Percentiles rank a stretch among this genome's conserved stretches.
Conservation (phyloP, 2,113 vertebrate species). For the Lynx canadensis region DNA sequence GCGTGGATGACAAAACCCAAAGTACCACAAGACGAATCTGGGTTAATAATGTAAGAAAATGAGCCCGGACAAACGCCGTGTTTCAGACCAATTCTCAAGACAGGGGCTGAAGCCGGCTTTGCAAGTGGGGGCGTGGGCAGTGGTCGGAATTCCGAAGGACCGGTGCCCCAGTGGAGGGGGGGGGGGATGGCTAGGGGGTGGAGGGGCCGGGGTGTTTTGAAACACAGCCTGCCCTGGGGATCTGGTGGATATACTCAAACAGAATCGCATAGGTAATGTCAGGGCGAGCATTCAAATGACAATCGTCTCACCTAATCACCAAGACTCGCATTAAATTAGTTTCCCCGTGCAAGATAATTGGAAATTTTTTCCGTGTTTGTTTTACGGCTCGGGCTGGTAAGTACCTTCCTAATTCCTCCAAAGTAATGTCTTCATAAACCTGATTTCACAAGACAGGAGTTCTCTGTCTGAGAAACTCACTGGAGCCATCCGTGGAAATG, state of each 20-base stretch:
- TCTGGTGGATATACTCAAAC: neutral
- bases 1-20: neutral
- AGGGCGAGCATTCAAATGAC: neutral
- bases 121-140: neutral
- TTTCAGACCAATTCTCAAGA: neutral
- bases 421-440: neutral
- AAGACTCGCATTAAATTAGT: neutral
- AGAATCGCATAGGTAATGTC: neutral
- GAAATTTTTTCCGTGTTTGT: neutral
- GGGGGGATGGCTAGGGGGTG: neutral
- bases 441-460: neutral
- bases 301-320: neutral
- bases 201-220: neutral
- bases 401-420: neutral
- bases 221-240: neutral
- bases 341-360: neutral
- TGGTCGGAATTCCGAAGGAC: rapidly evolving
- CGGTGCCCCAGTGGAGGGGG: neutral
- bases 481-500: neutral
- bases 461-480: neutral
- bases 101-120: neutral
- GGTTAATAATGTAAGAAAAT: neutral
- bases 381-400: neutral
- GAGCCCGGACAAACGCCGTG: neutral
- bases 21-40: neutral